These are phyloP conservation scores for Hozukius guyotensis DNA, from an alignment of 2,797 vertebrate genomes.

Conservation along the genomic window DNA sequence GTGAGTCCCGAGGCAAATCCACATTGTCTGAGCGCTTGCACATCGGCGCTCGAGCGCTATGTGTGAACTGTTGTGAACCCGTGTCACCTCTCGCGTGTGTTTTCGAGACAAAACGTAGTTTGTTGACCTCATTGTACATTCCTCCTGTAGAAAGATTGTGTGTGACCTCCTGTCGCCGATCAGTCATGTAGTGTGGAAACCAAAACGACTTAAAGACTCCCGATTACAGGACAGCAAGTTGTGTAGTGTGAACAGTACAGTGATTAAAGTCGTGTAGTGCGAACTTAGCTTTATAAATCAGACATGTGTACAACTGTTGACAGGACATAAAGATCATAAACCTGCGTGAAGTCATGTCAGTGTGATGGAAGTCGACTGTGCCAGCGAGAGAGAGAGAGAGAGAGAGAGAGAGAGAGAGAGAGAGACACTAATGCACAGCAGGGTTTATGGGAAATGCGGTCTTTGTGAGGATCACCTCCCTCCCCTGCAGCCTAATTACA, in stretches of 20 bases:
- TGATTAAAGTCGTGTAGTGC: no score
- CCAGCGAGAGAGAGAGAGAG: neutral
- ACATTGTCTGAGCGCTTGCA: rapidly evolving
- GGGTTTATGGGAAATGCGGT: constrained; percentile 61
- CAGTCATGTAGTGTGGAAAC: no score
- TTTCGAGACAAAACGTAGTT: no score
- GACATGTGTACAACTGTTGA: neutral
- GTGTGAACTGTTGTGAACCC: no score
- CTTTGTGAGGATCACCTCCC: constrained; percentile 45
- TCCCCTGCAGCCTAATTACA: constrained; percentile 67
- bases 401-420: neutral
- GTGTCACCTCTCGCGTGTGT: no score
- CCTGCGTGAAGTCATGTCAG: neutral
- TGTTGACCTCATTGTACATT: rapidly evolving
- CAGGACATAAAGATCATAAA: neutral
- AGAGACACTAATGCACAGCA: constrained; percentile 27
- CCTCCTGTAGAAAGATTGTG: no score
- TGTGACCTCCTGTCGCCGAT: no score
- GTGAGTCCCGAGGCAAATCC: neutral
- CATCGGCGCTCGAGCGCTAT: no score
- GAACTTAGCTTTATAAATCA: neutral
- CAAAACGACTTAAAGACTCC: no score
- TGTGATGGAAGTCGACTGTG: constrained; percentile 6
- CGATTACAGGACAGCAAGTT: no score
- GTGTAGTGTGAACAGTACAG: no score